Conservation (phyloP, 2,113 vertebrate species). For the Arothron firmamentum region DNA sequence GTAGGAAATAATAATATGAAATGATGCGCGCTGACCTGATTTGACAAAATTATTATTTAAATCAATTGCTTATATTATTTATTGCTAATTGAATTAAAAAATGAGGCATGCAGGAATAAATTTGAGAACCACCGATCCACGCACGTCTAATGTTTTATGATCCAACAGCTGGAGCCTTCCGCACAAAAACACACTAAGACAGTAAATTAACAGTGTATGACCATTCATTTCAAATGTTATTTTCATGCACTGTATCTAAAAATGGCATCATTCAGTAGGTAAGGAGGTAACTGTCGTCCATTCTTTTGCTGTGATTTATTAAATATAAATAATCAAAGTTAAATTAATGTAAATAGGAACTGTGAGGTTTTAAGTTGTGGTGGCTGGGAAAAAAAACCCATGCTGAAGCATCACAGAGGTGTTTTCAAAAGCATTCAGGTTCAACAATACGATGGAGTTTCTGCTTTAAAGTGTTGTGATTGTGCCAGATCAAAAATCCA, state of each 20-base stretch:
- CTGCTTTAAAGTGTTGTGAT: constrained; percentile 14
- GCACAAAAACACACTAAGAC: constrained; percentile 41
- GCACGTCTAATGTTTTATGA: constrained; percentile 12
- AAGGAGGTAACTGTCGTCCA: constrained; percentile 34
- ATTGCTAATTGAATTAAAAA: background rate
- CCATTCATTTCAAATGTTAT: constrained; percentile 40
- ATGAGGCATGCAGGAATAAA: background rate
- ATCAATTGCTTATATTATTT: background rate
- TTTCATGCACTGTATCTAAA: constrained; percentile 63
- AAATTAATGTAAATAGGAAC: constrained; percentile 31
- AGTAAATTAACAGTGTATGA: constrained; percentile 38
- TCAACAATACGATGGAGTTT: background rate
- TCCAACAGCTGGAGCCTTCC: constrained; percentile 34
- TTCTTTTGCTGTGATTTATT: constrained; percentile 19
- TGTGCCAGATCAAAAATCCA: constrained; percentile 41
- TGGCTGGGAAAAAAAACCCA: background rate
- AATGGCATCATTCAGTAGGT: constrained; percentile 39
- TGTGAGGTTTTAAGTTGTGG: constrained; percentile 19
- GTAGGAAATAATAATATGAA: background rate
- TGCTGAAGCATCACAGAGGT: constrained; percentile 8
- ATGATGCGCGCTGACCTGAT: background rate
- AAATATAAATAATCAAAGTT: constrained; percentile 32
- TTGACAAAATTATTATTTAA: background rate
- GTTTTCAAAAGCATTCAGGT: constrained; percentile 11
- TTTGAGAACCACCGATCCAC: background rate